Evolutionary conservation across 37 sponge, comb jelly and placozoan genomes (phyloP).

Genomic region (Agelas oroides): DNA sequence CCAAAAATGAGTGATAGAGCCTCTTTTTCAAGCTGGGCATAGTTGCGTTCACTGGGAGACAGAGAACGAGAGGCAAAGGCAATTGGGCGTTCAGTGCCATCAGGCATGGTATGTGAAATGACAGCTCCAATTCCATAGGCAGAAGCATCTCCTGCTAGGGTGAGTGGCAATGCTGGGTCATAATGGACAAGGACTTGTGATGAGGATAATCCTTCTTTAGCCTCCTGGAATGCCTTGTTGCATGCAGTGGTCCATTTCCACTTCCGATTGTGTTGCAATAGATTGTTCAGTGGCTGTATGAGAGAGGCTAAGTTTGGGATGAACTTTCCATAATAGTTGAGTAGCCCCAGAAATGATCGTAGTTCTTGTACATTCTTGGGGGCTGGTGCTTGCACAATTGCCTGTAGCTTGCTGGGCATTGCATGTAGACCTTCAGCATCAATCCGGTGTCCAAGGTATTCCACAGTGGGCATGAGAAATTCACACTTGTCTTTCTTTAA

Average conservation of each 20-base stretch:
- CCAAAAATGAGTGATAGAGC: slow-evolving; percentile 30
- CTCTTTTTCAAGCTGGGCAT: slow-evolving; percentile 60
- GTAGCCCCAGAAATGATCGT: slow-evolving; percentile 22
- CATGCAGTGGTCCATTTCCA: slow-evolving; percentile 27
- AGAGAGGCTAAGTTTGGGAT: slow-evolving; percentile 13
- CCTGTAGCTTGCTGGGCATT: not conserved
- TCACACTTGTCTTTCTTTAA: slow-evolving; percentile 7
- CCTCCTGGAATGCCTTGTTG: slow-evolving; percentile 10
- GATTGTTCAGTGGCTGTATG: slow-evolving; percentile 25
- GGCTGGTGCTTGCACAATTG: slow-evolving; percentile 1
- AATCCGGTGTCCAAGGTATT: slow-evolving; percentile 32
- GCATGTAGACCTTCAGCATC: slow-evolving; percentile 21
- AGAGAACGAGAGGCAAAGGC: slow-evolving; percentile 52
- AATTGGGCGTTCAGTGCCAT: slow-evolving; percentile 54
- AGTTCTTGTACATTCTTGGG: slow-evolving; percentile 26
- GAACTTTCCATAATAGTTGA: slow-evolving; percentile 37
- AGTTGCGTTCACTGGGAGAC: slow-evolving; percentile 34
- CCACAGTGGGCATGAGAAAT: slow-evolving; percentile 7
- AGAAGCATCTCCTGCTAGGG: slow-evolving; percentile 39
- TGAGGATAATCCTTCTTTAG: slow-evolving; percentile 5
- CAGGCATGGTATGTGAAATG: slow-evolving; percentile 17
- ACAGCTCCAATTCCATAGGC: slow-evolving; percentile 44
- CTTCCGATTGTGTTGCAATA: not conserved
- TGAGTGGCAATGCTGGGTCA: slow-evolving; percentile 17
- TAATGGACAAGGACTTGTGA: slow-evolving; percentile 20